Conservation (phyloP, 2,888 invertebrate genomes). For the Ptychoptera albimana region DNA sequence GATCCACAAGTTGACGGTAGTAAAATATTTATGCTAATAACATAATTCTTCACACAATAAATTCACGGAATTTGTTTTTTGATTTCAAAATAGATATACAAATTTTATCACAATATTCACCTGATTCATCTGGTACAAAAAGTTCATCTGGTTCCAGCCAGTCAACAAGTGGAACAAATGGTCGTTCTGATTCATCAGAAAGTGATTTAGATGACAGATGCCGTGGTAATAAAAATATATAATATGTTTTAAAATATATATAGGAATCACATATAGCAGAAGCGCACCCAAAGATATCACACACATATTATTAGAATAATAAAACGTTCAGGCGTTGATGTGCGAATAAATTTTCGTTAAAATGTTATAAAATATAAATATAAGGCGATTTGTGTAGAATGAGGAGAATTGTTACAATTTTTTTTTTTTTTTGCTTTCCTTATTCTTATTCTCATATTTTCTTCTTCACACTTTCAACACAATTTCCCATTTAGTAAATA, state of each 20-base stretch:
- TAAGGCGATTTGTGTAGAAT: too few relatives aligned
- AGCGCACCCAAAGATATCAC: too few relatives aligned
- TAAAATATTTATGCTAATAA: not conserved
- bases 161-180: constrained; percentile 32
- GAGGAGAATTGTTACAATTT: too few relatives aligned
- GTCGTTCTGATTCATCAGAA: constrained; percentile 45
- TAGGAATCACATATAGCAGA: too few relatives aligned
- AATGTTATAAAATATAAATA: too few relatives aligned
- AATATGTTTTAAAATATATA: not conserved
- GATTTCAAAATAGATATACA: constrained; percentile 22
- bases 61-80: constrained; percentile 8
- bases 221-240: constrained; percentile 9
- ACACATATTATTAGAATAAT: too few relatives aligned
- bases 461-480: too few relatives aligned
- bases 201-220: constrained; percentile 50
- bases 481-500: too few relatives aligned
- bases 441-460: too few relatives aligned
- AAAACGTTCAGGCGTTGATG: too few relatives aligned
- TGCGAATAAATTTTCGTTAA: too few relatives aligned
- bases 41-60: not conserved
- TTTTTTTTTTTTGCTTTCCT: too few relatives aligned
- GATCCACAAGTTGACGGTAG: constrained; percentile 74
- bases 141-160: constrained; percentile 35
- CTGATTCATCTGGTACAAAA: constrained; percentile 34
- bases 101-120: constrained; percentile 23